Percentiles rank a stretch among this genome's conserved stretches.
Conservation (phyloP, 2,888 invertebrate genomes). For the Acleris literana region DNA sequence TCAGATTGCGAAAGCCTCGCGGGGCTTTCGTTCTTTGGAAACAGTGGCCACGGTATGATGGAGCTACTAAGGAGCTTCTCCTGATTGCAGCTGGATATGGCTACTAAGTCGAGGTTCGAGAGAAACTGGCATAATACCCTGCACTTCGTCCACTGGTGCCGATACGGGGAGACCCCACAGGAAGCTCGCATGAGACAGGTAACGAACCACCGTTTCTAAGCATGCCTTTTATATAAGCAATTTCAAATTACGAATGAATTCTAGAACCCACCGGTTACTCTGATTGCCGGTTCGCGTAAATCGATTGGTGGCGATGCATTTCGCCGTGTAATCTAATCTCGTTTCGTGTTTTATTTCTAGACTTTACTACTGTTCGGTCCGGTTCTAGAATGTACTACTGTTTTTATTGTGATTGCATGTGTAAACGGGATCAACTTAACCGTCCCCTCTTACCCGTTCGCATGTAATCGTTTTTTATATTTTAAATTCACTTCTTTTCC, state of each 20-base stretch:
- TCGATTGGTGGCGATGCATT: constrained; percentile 14
- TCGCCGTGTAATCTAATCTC: constrained; percentile 7
- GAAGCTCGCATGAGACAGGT: constrained; percentile 88
- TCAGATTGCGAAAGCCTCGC: constrained; percentile 79
- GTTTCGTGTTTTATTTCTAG: constrained; percentile 34
- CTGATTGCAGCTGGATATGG: constrained; percentile 84
- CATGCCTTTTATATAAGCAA: constrained; percentile 37
- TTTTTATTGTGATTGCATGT: constrained; percentile 54
- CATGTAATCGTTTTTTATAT: constrained; percentile 39
- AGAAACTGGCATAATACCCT: constrained; percentile 87
- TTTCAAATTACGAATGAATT: constrained; percentile 41
- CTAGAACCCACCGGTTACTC: constrained; percentile 46
- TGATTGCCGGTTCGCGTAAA: constrained; percentile 21
- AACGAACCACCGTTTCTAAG: constrained; percentile 51
- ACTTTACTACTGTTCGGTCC: constrained; percentile 45
- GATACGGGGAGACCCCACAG: constrained; percentile 87
- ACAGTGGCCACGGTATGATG: constrained; percentile 59
- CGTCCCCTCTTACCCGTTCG: constrained; percentile 58
- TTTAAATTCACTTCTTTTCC: constrained; percentile 54
- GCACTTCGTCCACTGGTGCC: constrained; percentile 88
- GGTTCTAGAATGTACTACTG: constrained; percentile 57
- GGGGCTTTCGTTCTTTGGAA: constrained; percentile 75
- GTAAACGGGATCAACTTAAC: constrained; percentile 51
- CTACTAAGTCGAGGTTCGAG: constrained; percentile 83
- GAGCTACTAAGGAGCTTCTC: constrained; percentile 81